Percentiles rank a stretch among this genome's conserved stretches.
Conservation (phyloP, 2,797 vertebrate genomes). For the Rhincodon typus region DNA sequence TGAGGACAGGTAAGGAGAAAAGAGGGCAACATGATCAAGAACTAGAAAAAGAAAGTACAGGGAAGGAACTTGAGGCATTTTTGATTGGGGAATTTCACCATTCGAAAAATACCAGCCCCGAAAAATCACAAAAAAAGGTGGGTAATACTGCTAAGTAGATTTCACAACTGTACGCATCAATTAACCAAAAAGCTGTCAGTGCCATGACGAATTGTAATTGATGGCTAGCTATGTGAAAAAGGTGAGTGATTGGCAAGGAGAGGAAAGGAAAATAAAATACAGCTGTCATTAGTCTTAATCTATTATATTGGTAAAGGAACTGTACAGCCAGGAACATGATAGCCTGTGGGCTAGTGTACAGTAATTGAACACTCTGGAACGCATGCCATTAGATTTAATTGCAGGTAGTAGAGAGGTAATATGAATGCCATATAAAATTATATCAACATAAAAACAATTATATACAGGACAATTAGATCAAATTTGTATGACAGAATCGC, state of each 20-base stretch:
- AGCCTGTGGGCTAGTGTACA: not conserved
- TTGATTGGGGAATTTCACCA: not conserved
- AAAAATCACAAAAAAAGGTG: not conserved
- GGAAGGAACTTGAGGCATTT: not conserved
- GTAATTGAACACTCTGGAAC: conserved; percentile 27
- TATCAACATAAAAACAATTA: not conserved
- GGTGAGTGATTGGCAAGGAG: not conserved
- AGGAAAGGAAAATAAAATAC: not conserved
- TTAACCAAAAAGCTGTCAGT: not conserved
- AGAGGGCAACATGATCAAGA: not conserved
- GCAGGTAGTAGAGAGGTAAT: not conserved
- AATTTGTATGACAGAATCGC: not conserved
- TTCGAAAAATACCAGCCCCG: not conserved
- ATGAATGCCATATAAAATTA: not conserved
- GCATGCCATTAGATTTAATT: not conserved
- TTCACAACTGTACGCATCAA: not conserved
- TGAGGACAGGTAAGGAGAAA: not conserved
- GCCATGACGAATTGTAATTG: not conserved
- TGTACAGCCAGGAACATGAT: not conserved
- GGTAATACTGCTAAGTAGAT: not conserved
- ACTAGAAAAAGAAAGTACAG: not conserved
- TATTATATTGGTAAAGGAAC: conserved; percentile 21
- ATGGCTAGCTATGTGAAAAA: not conserved
- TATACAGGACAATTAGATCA: not conserved
- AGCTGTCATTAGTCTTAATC: not conserved